Evolutionary conservation across 2,797 vertebrate species (phyloP).

Genomic region (Muraenolepis orangiensis): DNA sequence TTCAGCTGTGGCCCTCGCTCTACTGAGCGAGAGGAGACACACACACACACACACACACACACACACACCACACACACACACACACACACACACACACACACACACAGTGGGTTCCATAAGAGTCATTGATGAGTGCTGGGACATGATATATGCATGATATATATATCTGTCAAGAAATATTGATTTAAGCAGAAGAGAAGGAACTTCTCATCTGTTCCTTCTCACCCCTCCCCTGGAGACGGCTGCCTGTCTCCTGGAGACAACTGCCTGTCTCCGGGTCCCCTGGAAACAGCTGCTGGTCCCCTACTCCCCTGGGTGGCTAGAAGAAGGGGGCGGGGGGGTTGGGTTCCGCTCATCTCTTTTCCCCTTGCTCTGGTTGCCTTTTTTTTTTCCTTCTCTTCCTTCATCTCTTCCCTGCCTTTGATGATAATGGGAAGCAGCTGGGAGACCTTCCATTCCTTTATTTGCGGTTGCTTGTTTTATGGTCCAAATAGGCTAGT

Average conservation of each 20-base stretch:
- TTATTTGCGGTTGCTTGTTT: conserved; percentile 54
- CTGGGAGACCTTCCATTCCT: conserved; percentile 55
- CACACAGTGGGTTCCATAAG: no score
- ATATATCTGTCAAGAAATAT: no score
- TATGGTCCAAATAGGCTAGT: conserved; percentile 31
- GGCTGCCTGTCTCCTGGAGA: background rate
- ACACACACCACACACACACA: background rate
- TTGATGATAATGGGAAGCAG: conserved; percentile 65
- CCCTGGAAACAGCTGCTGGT: background rate
- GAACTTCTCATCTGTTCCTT: no score
- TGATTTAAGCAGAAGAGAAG: no score
- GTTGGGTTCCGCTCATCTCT: conserved; percentile 37
- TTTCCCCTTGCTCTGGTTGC: conserved; percentile 54
- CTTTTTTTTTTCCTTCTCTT: conserved; percentile 26
- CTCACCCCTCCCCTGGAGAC: background rate
- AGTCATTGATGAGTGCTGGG: no score
- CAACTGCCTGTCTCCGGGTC: no score
- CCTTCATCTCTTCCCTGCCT: conserved; percentile 49
- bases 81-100: no score
- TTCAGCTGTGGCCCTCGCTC: conserved; percentile 59
- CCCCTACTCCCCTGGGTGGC: background rate
- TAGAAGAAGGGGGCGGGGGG: conserved; percentile 15
- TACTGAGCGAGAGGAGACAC: background rate
- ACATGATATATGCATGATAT: no score
- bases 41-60: conserved; percentile 3